Evolutionary conservation across 2,113 vertebrate genomes (phyloP), one percentile per base, ranked within the genome.

Genomic region (Pica pica): DNA sequence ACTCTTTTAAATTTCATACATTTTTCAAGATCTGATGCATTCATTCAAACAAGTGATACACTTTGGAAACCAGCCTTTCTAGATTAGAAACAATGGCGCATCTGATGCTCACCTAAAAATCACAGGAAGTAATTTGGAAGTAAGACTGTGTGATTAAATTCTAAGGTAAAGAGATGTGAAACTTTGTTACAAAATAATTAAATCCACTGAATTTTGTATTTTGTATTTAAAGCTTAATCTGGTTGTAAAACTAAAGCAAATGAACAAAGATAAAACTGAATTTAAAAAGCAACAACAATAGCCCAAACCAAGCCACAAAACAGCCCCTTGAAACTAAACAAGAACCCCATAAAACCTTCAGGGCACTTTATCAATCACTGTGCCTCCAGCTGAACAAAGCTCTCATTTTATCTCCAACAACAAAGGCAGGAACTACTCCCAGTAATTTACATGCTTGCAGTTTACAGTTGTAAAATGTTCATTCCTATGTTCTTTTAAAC

Each of bases 401-500:
- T 69, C 67, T 87, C 9, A 55, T 83, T 95, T 89, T 85, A 31
- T 31, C 21, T 57, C 11, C 24, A 65, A 19, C 57, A 82, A 76
- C 49, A 94, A 90, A 89, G 30, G 26, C 85, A 88, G 42, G 16
- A 69, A 56, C 28, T 85, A 23, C 57, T 80, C 27, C 13, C 46
- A 59, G 42, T 82, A 96, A 95, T 91, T 91, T 85, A 59, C 85
- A 83, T 90, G 21, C 56, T 83, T 90, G 57, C 33, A 85, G 46
- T 94, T 92, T 82, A 79, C 44, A 73, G 70, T 69, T 91, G 27
- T 87, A 79, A 91, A 87, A 89, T 91, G 20, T 67, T 73, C 41
- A 33, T 91, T 94, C 42, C 37, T 79, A 18, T 87, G 59, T 41
- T 89, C 80, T 87, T 88, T 81, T 68, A 96, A 91, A 64, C 24